Evolutionary conservation across 2,113 vertebrate species (phyloP).

Genomic region (Podarcis cretensis): DNA sequence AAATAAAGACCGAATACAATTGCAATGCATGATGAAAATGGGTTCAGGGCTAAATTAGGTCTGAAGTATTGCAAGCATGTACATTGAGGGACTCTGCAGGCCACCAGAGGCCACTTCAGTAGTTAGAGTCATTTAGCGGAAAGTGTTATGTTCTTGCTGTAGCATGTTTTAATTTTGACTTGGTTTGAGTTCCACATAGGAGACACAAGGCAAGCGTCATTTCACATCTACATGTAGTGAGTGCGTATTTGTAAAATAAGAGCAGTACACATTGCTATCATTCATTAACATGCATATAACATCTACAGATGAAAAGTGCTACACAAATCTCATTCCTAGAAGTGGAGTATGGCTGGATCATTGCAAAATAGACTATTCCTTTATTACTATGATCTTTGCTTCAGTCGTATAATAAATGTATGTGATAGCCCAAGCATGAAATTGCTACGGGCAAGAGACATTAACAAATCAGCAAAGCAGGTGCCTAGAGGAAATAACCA

Average conservation of each 20-base stretch:
- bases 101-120: neutral
- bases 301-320: neutral
- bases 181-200: neutral
- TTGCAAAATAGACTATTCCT: conserved; percentile 49
- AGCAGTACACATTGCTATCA: neutral
- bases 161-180: neutral
- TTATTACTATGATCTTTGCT: conserved; percentile 38
- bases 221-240: neutral
- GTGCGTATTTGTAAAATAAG: neutral
- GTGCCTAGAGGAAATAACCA: conserved; percentile 55
- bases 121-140: neutral
- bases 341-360: conserved; percentile 20
- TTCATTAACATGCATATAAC: neutral
- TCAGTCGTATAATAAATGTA: conserved; percentile 48
- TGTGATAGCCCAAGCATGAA: conserved; percentile 63
- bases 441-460: conserved; percentile 57
- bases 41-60: neutral
- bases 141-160: neutral
- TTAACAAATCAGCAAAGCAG: conserved; percentile 63
- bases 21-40: neutral
- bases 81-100: neutral
- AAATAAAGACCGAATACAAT: neutral
- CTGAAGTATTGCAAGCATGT: neutral
- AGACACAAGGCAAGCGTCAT: neutral
- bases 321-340: neutral